These are phyloP conservation scores for Mizuhopecten yessoensis DNA, from an alignment of 1,140 invertebrate genomes.

Conservation along the genomic window DNA sequence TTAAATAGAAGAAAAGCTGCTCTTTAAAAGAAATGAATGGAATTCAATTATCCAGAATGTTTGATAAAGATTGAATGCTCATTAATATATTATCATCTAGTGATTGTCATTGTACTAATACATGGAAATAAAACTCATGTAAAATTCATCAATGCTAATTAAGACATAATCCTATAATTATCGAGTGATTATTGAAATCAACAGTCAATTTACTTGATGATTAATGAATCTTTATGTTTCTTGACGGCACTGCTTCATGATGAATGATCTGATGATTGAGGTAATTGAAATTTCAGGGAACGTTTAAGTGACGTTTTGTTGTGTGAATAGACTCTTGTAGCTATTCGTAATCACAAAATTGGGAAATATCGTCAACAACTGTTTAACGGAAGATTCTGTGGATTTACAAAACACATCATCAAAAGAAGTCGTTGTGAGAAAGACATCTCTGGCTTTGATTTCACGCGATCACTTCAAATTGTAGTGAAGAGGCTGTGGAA, in stretches of 20 bases:
- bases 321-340: not conserved
- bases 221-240: not conserved
- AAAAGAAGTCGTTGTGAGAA: not conserved
- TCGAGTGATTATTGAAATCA: not conserved
- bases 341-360: not conserved
- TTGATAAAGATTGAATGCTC: no score
- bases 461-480: not conserved
- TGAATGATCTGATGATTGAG: not conserved
- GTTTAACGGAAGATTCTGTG: not conserved
- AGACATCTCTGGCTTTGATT: not conserved
- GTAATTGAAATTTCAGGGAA: not conserved
- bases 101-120: no score
- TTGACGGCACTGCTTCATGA: not conserved
- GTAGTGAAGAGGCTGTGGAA: not conserved
- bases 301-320: not conserved
- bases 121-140: not conserved
- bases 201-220: not conserved
- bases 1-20: no score
- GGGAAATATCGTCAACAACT: not conserved
- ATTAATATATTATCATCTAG: no score
- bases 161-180: not conserved
- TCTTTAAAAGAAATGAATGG: no score
- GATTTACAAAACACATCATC: not conserved
- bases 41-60: no score
- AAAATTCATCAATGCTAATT: not conserved